Evolutionary conservation across 2,113 vertebrate genomes (phyloP).

Genomic region (Poeciliopsis prolifica): DNA sequence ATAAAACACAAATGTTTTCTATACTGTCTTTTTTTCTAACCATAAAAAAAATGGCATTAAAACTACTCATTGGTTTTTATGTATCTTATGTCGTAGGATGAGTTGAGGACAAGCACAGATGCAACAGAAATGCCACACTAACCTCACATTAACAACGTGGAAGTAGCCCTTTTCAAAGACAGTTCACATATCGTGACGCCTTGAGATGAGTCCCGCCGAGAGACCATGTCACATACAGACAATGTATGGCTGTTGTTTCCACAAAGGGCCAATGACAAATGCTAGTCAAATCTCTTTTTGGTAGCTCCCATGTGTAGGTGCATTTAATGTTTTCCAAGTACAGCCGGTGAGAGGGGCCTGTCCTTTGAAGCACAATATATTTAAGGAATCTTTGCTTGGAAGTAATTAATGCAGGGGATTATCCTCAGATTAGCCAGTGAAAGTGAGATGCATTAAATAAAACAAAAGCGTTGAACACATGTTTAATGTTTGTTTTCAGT

Average conservation of each 20-base stretch:
- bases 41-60: constrained; percentile 12
- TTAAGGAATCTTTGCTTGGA: neutral
- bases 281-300: neutral
- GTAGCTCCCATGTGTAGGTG: neutral
- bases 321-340: neutral
- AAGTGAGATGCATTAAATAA: neutral
- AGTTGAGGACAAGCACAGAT: constrained; percentile 30
- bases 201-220: constrained; percentile 41
- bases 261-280: constrained; percentile 17
- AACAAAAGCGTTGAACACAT: neutral
- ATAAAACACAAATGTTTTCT: constrained; percentile 13
- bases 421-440: neutral
- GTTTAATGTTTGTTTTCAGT: too few species aligned
- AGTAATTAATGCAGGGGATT: neutral
- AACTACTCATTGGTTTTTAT: constrained; percentile 3
- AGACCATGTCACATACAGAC: constrained; percentile 38
- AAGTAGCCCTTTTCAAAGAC: constrained; percentile 77
- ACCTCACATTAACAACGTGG: constrained; percentile 42
- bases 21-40: constrained; percentile 1
- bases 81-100: constrained; percentile 11
- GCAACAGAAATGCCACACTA: constrained; percentile 13
- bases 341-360: too few species aligned
- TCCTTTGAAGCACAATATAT: too few species aligned
- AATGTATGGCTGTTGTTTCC: constrained; percentile 60
- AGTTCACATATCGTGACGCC: constrained; percentile 61